Conservation (phyloP, 2,113 vertebrate species). For the Morphnarchus princeps region DNA sequence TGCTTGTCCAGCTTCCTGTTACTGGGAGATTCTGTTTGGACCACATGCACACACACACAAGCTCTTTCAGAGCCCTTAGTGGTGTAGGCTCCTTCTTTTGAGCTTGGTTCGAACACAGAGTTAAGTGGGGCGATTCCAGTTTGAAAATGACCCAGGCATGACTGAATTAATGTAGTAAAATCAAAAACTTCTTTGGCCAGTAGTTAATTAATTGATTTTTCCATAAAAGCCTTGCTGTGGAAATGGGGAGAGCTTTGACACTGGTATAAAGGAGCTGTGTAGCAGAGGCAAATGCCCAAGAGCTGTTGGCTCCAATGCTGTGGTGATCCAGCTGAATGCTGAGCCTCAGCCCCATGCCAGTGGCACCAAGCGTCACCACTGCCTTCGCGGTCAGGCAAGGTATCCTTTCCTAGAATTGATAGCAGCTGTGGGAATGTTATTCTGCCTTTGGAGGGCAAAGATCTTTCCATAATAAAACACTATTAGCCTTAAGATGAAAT, state of each 20-base stretch:
- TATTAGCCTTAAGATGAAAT: not conserved
- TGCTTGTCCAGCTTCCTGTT: not conserved
- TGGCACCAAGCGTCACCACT: not conserved
- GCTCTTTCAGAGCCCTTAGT: not conserved
- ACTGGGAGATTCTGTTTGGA: not conserved
- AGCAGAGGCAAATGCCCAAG: not conserved
- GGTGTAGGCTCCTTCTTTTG: not conserved
- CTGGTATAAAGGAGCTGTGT: not conserved
- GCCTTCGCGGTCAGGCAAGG: fast-evolving
- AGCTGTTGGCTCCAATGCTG: not conserved
- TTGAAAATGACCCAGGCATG: not conserved
- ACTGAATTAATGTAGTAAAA: not conserved
- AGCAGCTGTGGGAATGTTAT: not conserved
- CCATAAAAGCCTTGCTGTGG: not conserved
- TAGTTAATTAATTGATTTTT: not conserved
- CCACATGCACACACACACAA: not conserved
- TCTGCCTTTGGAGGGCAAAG: not conserved
- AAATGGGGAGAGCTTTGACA: not conserved
- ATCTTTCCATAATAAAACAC: not conserved
- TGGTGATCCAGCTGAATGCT: not conserved
- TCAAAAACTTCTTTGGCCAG: not conserved
- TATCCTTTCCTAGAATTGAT: not conserved
- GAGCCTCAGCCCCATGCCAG: not conserved
- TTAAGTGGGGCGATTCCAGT: not conserved
- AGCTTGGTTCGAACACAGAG: not conserved